A percentile compares a stretch with the other conserved stretches of the same genome.
These are phyloP conservation scores for Osmerus eperlanus DNA, from an alignment of 2,113 vertebrate genomes.

Conservation along the genomic window DNA sequence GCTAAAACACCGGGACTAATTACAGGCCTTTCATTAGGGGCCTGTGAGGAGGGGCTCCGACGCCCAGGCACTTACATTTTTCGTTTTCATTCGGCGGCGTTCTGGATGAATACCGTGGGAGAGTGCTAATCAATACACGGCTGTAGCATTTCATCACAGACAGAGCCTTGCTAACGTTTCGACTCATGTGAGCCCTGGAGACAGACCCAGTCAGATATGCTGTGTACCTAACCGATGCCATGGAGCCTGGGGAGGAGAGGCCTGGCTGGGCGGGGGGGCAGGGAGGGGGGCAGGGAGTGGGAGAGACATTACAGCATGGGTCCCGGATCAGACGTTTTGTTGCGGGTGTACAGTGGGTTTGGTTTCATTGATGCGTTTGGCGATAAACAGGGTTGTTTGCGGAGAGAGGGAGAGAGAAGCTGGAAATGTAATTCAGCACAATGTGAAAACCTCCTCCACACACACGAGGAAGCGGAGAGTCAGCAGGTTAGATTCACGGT, in stretches of 20 bases:
- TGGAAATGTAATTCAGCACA: conserved; percentile 44
- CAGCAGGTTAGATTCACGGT: conserved; percentile 65
- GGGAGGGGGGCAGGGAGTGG: too few relatives aligned
- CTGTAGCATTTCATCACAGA: conserved; percentile 67
- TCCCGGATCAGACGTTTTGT: too few relatives aligned
- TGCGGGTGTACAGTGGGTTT: too few relatives aligned
- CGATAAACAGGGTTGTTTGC: too few relatives aligned
- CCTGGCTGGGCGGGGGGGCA: too few relatives aligned
- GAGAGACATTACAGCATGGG: too few relatives aligned
- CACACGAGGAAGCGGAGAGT: conserved; percentile 52
- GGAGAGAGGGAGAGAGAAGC: conserved; percentile 2
- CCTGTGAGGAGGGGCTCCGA: conserved; percentile 34
- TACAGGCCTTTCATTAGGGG: conserved; percentile 62
- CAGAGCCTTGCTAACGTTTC: conserved; percentile 22
- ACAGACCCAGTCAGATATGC: conserved; percentile 32
- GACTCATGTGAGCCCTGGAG: too few relatives aligned
- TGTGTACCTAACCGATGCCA: conserved; percentile 9
- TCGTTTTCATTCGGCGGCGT: conserved; percentile 67
- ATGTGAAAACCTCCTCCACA: conserved; percentile 50
- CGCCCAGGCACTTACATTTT: conserved; percentile 63
- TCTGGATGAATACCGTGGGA: conserved; percentile 61
- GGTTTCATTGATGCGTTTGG: too few relatives aligned
- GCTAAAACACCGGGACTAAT: conserved; percentile 50
- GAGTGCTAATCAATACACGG: conserved; percentile 66
- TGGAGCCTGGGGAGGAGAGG: too few relatives aligned